These are phyloP conservation scores for Echinops telfairi DNA, from an alignment of 2,113 vertebrate species.

Conservation along the genomic window DNA sequence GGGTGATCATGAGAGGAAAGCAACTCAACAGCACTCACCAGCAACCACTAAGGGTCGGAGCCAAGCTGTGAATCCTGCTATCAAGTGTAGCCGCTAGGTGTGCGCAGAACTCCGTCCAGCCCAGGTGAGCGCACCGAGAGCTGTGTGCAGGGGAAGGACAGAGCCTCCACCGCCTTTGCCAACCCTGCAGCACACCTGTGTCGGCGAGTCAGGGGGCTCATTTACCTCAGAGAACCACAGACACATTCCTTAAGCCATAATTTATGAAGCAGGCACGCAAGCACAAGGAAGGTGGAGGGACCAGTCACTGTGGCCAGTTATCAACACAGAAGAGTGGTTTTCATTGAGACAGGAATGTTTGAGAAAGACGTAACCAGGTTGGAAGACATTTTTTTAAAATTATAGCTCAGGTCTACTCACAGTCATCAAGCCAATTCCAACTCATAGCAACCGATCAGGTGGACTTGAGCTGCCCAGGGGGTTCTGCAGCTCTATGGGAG, in stretches of 20 bases:
- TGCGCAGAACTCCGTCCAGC: too few relatives aligned
- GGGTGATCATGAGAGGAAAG: background rate
- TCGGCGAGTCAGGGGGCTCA: background rate
- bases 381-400: background rate
- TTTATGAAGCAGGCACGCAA: background rate
- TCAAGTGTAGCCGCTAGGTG: accelerated
- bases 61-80: background rate
- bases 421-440: too few relatives aligned
- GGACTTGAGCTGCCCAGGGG: too few relatives aligned
- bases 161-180: accelerated
- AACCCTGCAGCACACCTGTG: accelerated
- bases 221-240: background rate
- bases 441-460: too few relatives aligned
- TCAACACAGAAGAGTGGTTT: conserved; percentile 37
- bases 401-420: background rate
- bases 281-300: background rate
- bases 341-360: background rate
- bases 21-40: background rate
- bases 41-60: background rate
- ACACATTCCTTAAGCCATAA: background rate
- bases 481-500: too few relatives aligned
- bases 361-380: conserved; percentile 1
- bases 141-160: background rate
- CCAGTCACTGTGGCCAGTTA: background rate
- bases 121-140: accelerated